A percentile compares a stretch with the other conserved stretches of the same genome.
Conservation (phyloP, 2,113 vertebrate genomes). For the Heterotis niloticus region DNA sequence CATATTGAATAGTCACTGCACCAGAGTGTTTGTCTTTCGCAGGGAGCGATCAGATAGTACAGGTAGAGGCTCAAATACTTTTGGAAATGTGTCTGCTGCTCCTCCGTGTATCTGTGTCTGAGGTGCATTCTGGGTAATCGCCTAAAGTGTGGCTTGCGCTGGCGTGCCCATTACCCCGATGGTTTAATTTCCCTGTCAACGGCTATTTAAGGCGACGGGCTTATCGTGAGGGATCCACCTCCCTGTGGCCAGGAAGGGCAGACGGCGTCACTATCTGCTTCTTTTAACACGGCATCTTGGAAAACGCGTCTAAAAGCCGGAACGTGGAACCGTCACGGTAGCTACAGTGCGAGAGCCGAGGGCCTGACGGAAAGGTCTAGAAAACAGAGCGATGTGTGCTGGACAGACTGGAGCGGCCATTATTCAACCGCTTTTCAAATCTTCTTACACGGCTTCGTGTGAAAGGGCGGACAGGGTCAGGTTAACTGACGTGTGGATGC, state of each 20-base stretch:
- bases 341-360: not conserved
- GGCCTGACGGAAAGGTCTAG: not conserved
- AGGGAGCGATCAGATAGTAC: not conserved
- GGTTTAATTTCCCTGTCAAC: constrained; percentile 47
- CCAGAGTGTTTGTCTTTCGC: constrained; percentile 14
- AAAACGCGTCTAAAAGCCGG: not conserved
- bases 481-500: too few relatives aligned
- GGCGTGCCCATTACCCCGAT: constrained; percentile 51
- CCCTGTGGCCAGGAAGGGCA: constrained; percentile 17
- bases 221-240: constrained; percentile 29
- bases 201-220: constrained; percentile 34
- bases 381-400: not conserved
- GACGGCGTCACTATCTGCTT: constrained; percentile 16
- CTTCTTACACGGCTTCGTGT: not conserved
- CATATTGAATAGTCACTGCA: not conserved
- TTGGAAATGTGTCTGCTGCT: not conserved
- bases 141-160: constrained; percentile 31
- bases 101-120: not conserved
- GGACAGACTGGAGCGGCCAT: not conserved
- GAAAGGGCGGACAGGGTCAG: not conserved
- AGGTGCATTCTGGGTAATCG: constrained; percentile 22
- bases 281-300: constrained; percentile 36
- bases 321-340: not conserved
- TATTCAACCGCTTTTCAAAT: not conserved
- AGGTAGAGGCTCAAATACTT: not conserved